These are phyloP conservation scores for Meta bourneti DNA, from an alignment of 2,888 invertebrate species.

Conservation along the genomic window DNA sequence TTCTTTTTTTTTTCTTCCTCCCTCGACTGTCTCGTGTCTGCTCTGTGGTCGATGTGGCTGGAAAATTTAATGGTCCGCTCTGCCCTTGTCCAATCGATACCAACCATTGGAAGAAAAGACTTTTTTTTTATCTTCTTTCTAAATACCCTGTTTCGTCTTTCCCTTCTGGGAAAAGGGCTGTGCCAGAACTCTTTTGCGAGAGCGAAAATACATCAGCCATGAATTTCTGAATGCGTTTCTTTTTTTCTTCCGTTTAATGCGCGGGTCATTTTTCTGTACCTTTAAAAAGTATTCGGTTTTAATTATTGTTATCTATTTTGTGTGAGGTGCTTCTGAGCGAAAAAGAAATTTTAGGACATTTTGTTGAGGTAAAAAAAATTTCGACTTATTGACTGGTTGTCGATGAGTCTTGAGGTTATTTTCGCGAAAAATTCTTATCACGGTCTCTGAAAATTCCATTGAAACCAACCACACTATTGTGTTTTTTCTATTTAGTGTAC, in stretches of 20 bases:
- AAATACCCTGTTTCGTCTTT: constrained; percentile 48
- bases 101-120: constrained; percentile 44
- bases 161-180: constrained; percentile 18
- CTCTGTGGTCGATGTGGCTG: constrained; percentile 72
- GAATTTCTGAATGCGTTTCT: constrained; percentile 24
- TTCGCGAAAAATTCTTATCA: too few species aligned
- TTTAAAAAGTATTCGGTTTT: not conserved
- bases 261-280: not conserved
- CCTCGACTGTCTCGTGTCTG: constrained; percentile 42
- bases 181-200: constrained; percentile 13
- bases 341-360: too few species aligned
- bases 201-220: constrained; percentile 31
- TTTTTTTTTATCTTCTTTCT: constrained; percentile 30
- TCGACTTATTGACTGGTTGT: too few species aligned
- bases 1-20: constrained; percentile 24
- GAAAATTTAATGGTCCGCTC: constrained; percentile 74
- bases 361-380: too few species aligned
- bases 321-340: not conserved
- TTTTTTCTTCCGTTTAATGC: not conserved
- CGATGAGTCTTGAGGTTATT: too few species aligned
- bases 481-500: too few species aligned
- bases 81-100: constrained; percentile 58
- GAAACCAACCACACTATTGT: too few species aligned
- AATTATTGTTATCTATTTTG: not conserved
- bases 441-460: too few species aligned